These are phyloP conservation scores for Drosophila gunungcola DNA, from an alignment of 1,140 invertebrate species.

Conservation along the genomic window DNA sequence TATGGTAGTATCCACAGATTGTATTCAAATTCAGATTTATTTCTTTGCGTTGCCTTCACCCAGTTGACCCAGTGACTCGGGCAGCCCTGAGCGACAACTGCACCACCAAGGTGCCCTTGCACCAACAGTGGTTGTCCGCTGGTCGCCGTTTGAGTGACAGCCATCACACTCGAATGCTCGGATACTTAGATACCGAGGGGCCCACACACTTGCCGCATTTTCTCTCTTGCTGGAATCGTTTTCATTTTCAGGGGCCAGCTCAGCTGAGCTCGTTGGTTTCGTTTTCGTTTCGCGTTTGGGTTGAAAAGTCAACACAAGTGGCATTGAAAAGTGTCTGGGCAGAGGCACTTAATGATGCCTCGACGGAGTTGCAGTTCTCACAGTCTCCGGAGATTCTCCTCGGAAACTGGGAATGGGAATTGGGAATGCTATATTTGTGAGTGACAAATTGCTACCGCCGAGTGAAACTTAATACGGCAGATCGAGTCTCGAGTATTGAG, in stretches of 20 bases:
- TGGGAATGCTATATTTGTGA: constrained; percentile 48
- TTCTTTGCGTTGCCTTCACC: constrained; percentile 17
- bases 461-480: constrained; percentile 60
- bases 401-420: not conserved
- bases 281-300: constrained; percentile 70
- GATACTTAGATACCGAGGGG: constrained; percentile 46
- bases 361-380: constrained; percentile 51
- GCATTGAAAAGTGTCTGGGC: constrained; percentile 62
- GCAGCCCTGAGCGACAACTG: constrained; percentile 27
- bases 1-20: not conserved
- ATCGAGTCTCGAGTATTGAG: constrained; percentile 19
- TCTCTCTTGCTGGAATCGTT: constrained; percentile 70
- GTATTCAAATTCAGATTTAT: not conserved
- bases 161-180: constrained; percentile 43
- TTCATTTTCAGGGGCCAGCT: constrained; percentile 68
- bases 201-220: constrained; percentile 55
- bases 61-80: constrained; percentile 62
- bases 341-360: constrained; percentile 54
- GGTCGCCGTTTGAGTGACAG: constrained; percentile 59
- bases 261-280: constrained; percentile 52
- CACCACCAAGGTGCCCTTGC: constrained; percentile 17
- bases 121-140: constrained; percentile 10
- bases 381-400: constrained; percentile 43
- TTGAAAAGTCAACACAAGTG: constrained; percentile 75
- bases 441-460: constrained; percentile 73